Evolutionary conservation across 1,140 invertebrate species (phyloP), one percentile per base, ranked within the genome.

Genomic region (Drosophila lacertosa): DNA sequence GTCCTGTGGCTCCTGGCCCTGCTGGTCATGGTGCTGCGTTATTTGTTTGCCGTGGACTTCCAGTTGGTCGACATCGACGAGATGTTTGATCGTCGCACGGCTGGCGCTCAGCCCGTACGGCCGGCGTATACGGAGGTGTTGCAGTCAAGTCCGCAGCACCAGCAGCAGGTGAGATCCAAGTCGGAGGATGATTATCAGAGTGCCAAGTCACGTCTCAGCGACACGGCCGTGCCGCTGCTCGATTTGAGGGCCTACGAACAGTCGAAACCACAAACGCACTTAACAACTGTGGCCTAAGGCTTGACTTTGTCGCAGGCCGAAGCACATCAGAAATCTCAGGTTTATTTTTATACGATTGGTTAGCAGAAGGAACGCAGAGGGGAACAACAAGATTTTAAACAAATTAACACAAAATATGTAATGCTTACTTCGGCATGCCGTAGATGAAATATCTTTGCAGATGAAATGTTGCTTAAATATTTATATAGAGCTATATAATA

Each of bases 181-280:
- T 90, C 89, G 1, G 89, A 90, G 35, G 89, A 90, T 15, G 89
- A 90, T 39, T 90, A 81, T 35, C 89, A 90, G 45, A 90, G 89
- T 54, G 89, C 89, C 64, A 88, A 89, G 64, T 90, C 89, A 7
- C 75, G 74, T 1, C 59, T 89, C 3, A 90, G 89, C 22, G 89
- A 90, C n/a, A 24, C 84, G 20, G 77, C 81, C 3, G 60, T 74
- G 63, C 89, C 89, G 9, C 69, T 90, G 16, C 62, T 90, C 2
- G 83, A 88, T 7, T 22, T 47, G 7, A 66, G 53, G 24, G 20
- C 20, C 11, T 37, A 18, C 22, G 55, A 57, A n/a, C 68, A 57
- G 18, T 55, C 40, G 15, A 63, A 57, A 11, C 75, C 53, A 50
- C 60, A 71, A 44, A 24, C 24, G 24, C 64, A 63, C 39, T 45